Evolutionary conservation across 2,888 invertebrate species (phyloP), one percentile per base, ranked within the genome.

Genomic region (Horisme vitalbata): DNA sequence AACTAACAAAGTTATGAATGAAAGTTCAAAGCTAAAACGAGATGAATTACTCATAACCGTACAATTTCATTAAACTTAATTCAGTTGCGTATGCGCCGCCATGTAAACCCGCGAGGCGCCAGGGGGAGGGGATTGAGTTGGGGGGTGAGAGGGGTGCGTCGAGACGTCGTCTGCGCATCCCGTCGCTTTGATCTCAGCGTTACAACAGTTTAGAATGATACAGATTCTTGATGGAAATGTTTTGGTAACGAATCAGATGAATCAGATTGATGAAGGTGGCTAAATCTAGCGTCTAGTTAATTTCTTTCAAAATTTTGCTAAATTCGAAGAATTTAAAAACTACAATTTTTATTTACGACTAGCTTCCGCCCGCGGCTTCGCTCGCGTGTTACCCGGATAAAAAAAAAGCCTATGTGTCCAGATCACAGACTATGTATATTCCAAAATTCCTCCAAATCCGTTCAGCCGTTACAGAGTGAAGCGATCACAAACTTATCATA

Each of bases 161-260:
- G 78, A 76, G 80, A 80, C 82, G 82, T 80, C 82, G 86, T 86
- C 86, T 85, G 86, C 85, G 85, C 83, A 86, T 85, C 84, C 80
- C 84, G 77, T 66, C 75, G 69, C 83, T 82, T 83, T 83, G 82
- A 83, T 83, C 77, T 75, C 68, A 10, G 43, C 5, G 37, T 11
- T 44, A 31, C 34, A 21, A 44, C 21, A 21, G 20, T 41, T 35
- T 28, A 34, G 45, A 52, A 14, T 23, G 41, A 39, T 50, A 41
- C 46, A 51, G 39, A 49, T 18, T 43, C 41, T 39, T 36, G 47
- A 38, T 24, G 33, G 34, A 48, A 47, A 48, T 45, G 32, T 47
- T 49, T 32, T 32, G 28, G 14, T n/a, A 9, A 12, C 32, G 31
- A 31, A 18, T 32, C 27, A 32, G 24, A 24, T 18, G 8, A 24